Evolutionary conservation across 1,140 invertebrate species (phyloP).

Genomic region (Capitella teleta): DNA sequence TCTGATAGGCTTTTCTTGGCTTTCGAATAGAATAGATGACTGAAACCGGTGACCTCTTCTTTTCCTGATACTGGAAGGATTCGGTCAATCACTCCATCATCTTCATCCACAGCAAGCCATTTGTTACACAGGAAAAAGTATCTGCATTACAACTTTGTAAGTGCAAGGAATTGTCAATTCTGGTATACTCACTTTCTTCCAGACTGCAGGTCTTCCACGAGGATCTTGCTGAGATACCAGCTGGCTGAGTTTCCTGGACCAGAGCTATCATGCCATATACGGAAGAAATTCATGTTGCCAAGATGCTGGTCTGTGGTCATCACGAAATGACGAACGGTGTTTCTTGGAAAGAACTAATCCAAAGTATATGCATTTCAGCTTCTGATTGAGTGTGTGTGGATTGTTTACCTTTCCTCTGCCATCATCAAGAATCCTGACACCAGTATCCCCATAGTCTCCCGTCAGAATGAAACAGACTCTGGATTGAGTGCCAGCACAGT

Average conservation of each 20-base stretch:
- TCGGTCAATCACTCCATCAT: slow-evolving; percentile 42
- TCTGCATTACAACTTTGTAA: slow-evolving; percentile 6
- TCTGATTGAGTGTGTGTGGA: too few relatives aligned
- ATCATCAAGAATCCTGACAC: slow-evolving; percentile 30
- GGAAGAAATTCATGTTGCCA: slow-evolving; percentile 3
- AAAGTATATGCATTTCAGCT: too few relatives aligned
- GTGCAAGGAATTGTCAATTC: not conserved
- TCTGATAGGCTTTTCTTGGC: slow-evolving; percentile 37
- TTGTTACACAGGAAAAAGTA: slow-evolving; percentile 23
- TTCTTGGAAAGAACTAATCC: slow-evolving; percentile 3
- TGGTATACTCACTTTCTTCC: not conserved
- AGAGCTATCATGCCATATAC: slow-evolving; percentile 12
- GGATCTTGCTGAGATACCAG: slow-evolving; percentile 13
- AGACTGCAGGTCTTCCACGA: slow-evolving; percentile 12
- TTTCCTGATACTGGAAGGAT: slow-evolving; percentile 36
- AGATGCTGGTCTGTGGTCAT: slow-evolving; percentile 8
- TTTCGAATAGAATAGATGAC: slow-evolving; percentile 35
- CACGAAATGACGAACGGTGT: slow-evolving; percentile 9
- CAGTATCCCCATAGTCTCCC: slow-evolving; percentile 33
- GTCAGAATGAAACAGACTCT: slow-evolving; percentile 36
- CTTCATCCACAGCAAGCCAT: slow-evolving; percentile 44
- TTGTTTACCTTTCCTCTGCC: slow-evolving; percentile 33
- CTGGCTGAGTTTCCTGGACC: not conserved
- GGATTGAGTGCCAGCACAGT: slow-evolving; percentile 32
- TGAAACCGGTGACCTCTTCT: slow-evolving; percentile 31